These are phyloP conservation scores for Empidonax alnorum DNA, from an alignment of 2,113 vertebrate genomes.

Conservation along the genomic window DNA sequence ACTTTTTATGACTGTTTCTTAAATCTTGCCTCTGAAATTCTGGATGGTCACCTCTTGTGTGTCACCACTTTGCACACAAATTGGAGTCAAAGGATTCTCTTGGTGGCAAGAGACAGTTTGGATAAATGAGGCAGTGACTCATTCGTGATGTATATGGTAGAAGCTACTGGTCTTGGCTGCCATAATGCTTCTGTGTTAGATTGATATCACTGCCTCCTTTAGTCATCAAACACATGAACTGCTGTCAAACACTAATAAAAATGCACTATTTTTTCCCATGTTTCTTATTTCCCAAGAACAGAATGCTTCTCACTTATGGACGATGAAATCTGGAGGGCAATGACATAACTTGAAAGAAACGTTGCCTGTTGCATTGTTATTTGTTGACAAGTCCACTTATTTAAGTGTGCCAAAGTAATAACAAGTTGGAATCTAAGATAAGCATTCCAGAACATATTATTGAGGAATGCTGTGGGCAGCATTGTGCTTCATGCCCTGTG, in stretches of 20 bases:
- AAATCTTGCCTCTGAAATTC: neutral
- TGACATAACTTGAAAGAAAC: conserved; percentile 39
- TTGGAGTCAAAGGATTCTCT: neutral
- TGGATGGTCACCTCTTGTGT: neutral
- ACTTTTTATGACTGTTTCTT: neutral
- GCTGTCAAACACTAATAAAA: neutral
- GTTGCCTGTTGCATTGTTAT: conserved; percentile 12
- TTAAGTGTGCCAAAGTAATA: conserved; percentile 55
- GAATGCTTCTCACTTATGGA: neutral
- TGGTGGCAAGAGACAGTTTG: neutral
- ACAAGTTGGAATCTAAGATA: conserved; percentile 65
- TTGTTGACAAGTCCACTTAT: conserved; percentile 69
- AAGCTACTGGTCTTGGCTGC: conserved; percentile 9
- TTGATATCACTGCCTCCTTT: neutral
- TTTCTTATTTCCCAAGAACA: neutral
- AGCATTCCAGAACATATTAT: conserved; percentile 72
- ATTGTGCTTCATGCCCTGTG: conserved; percentile 60
- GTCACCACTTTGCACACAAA: neutral
- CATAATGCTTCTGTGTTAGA: neutral
- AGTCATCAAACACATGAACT: neutral
- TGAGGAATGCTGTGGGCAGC: conserved; percentile 65
- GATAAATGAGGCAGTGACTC: neutral
- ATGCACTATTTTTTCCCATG: neutral
- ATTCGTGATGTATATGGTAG: neutral
- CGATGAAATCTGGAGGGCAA: neutral